Evolutionary conservation across 2,797 vertebrate genomes (phyloP), one percentile per base, ranked within the genome.

Genomic region (Pelochelys cantorii): DNA sequence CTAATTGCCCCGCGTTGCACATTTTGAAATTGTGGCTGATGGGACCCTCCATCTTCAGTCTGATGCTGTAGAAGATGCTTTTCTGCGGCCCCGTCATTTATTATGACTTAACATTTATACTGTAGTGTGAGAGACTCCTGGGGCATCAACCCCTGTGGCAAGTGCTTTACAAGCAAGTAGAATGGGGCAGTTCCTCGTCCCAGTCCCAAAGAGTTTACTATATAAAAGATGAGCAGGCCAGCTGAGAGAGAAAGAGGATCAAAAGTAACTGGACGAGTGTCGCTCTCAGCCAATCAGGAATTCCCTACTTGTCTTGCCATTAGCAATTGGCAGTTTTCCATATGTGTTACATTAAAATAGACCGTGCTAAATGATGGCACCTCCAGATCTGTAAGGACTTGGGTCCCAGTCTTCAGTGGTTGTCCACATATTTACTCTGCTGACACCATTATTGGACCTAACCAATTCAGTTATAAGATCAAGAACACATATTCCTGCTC

Each of bases 121-220:
- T 48, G 42, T 48, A 34, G 22, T 0, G 0, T 12, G 52, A 9
- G 54, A 59, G 5, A 27, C 60, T 5, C 13, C 1, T 11, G 56
- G 18, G 34, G 20, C 42, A 4, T 48, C 20, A 25, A 7, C 14
- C 23, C 15, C 13, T 42, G 23, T 68, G 18, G 18, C 18, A 22
- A 34, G 5, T 20, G 2, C n/a, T 20, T 4, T 37, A 7, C 13
- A 75, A 75, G 71, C 10, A 17, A 23, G 42, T 25, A 14, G 37
- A 25, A 75, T 5, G 23, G 14, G 37, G 23, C 6, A 6, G 74
- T 75, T 37, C 74, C 74, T 75, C 37, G 2, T 68, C 31, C n/a
- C 65, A 10, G 17, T 11, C 74, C 25, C 25, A 48, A 29, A 48
- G 6, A 14, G 71, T 11, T 48, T 75, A 48, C 11, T 25, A 13